Percentiles rank a stretch among this genome's conserved stretches.
Evolutionary conservation across 2,888 invertebrate species (phyloP).

Genomic region (Drosophila yooni): DNA sequence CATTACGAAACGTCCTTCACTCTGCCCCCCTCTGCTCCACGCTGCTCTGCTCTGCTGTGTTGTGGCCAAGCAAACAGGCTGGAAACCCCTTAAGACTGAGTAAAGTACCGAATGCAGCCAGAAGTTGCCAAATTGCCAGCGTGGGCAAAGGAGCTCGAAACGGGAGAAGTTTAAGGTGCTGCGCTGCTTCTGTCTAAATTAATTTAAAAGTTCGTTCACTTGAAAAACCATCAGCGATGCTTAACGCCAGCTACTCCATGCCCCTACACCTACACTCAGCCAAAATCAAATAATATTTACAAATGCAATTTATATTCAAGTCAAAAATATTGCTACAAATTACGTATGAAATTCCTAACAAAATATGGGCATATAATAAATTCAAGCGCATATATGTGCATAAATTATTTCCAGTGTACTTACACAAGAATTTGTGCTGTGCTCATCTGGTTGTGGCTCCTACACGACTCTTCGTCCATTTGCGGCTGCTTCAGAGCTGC

Average conservation of each 20-base stretch:
- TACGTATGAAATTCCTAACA: background rate
- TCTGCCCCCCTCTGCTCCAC: background rate
- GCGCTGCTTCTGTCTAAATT: conserved; percentile 77
- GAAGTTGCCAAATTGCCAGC: conserved; percentile 1
- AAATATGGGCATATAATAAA: background rate
- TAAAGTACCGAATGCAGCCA: conserved; percentile 36
- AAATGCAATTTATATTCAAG: background rate
- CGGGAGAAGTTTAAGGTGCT: conserved; percentile 70
- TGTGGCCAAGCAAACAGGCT: conserved; percentile 20
- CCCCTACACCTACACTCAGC: background rate
- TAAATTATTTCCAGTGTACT: background rate
- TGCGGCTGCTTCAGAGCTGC: conserved; percentile 68
- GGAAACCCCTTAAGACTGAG: conserved; percentile 49
- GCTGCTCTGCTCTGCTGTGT: background rate
- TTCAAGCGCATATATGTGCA: background rate
- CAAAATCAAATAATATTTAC: background rate
- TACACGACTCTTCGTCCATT: conserved; percentile 48
- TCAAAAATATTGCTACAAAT: background rate
- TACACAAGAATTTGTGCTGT: background rate
- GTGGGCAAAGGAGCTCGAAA: conserved; percentile 1
- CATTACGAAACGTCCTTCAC: conserved; percentile 50
- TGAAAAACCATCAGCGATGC: conserved; percentile 63
- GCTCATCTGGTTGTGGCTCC: conserved; percentile 11
- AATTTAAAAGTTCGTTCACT: conserved; percentile 80
- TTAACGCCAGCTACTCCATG: background rate